These are phyloP conservation scores for Oryzias melastigma DNA, from an alignment of 2,113 vertebrate genomes.

Conservation along the genomic window DNA sequence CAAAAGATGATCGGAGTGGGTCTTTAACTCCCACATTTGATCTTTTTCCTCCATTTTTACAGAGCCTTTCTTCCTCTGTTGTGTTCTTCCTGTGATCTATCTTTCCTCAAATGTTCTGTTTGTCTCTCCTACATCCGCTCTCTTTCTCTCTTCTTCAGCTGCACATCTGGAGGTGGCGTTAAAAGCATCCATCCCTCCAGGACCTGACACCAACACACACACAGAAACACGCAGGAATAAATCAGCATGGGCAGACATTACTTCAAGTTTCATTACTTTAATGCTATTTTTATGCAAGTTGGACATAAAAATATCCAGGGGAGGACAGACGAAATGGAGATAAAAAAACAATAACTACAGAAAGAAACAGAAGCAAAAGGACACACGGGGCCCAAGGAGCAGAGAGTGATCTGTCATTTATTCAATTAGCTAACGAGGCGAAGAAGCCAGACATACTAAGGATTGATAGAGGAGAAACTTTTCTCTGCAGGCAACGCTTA, in stretches of 20 bases:
- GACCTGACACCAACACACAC: slow-evolving; percentile 12
- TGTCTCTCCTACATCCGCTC: neutral
- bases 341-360: slow-evolving; percentile 5
- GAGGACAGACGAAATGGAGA: slow-evolving; percentile 21
- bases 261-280: slow-evolving; percentile 42
- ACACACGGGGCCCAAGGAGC: slow-evolving; percentile 50
- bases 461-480: slow-evolving; percentile 73
- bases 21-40: neutral
- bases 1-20: too few species aligned
- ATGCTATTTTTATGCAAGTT: slow-evolving; percentile 37
- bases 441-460: slow-evolving; percentile 64
- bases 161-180: slow-evolving; percentile 52
- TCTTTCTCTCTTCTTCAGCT: slow-evolving; percentile 6
- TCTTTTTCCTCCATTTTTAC: slow-evolving; percentile 6
- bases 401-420: slow-evolving; percentile 86
- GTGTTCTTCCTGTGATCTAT: neutral
- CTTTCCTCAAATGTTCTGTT: neutral
- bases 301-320: slow-evolving; percentile 26
- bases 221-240: slow-evolving; percentile 6
- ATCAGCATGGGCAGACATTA: slow-evolving; percentile 40
- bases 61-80: neutral
- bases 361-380: slow-evolving; percentile 34
- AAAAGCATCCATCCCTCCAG: slow-evolving; percentile 30
- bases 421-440: slow-evolving; percentile 80
- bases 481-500: slow-evolving; percentile 72